Evolutionary conservation across 2,797 vertebrate species (phyloP).

Genomic region (Psittacula derbiana): DNA sequence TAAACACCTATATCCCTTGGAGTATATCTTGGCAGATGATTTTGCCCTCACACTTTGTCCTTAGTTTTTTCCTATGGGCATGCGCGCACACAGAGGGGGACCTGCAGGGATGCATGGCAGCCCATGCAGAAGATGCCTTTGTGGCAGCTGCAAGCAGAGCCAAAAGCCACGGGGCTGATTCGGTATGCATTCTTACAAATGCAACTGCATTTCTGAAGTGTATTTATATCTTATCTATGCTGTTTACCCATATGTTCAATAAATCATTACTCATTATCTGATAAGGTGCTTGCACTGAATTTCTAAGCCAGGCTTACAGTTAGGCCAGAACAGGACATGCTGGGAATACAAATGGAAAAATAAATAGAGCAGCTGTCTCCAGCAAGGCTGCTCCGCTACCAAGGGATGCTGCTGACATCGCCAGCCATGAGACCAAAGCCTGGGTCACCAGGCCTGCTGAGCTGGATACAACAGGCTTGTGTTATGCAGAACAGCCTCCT

Average conservation of each 20-base stretch:
- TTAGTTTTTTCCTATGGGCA: not conserved
- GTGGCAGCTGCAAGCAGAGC: not conserved
- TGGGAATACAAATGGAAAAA: constrained; percentile 58
- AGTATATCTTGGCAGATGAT: not conserved
- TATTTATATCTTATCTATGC: constrained; percentile 65
- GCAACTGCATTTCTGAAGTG: not conserved
- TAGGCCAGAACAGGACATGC: not conserved
- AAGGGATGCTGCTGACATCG: not conserved
- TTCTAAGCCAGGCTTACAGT: constrained; percentile 55
- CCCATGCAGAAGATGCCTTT: not conserved
- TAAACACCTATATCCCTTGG: not conserved
- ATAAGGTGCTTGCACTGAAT: constrained; percentile 53
- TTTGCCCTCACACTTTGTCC: not conserved
- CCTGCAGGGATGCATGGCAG: not conserved
- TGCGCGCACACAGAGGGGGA: fast-evolving
- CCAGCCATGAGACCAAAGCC: constrained; percentile 20
- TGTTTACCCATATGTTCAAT: constrained; percentile 71
- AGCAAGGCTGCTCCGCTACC: not conserved
- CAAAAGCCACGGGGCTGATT: not conserved
- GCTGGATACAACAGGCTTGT: constrained; percentile 12
- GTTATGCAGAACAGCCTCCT: constrained; percentile 22
- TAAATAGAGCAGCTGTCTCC: constrained; percentile 49
- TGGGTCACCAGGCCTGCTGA: not conserved
- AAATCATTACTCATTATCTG: constrained; percentile 75
- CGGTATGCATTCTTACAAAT: not conserved